Evolutionary conservation across 2,888 invertebrate species (phyloP), one percentile per base, ranked within the genome.

Genomic region (Chymomyza procnemis): DNA sequence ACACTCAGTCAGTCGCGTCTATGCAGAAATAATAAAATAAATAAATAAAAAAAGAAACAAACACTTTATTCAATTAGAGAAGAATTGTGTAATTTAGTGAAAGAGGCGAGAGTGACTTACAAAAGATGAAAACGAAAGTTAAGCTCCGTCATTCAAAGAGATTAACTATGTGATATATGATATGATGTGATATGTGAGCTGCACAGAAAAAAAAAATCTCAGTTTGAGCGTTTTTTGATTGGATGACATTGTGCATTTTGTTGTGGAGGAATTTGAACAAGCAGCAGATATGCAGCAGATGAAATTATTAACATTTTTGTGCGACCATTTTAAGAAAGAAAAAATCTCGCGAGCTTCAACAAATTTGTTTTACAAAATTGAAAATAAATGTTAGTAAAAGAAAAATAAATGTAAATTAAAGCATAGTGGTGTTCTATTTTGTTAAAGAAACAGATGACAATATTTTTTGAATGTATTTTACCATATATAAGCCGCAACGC

Each of bases 21-120:
- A n/a, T n/a, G n/a, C n/a, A n/a, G n/a, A n/a, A n/a, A n/a, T n/a
- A n/a, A n/a, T n/a, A n/a, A n/a, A n/a, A 26, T 22, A 3, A 55
- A 48, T 8, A 26, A 6, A 26, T 8, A 52, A 59, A 48, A 26
- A 26, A 55, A 48, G n/a, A n/a, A n/a, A n/a, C n/a, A 52, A 59
- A 48, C 46, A 26, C 30, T 71, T 16, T 56, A 56, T 56, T 52
- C 74, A 81, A 85, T 85, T 85, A 80, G 71, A 59, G 65, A 73
- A 72, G 61, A 85, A 83, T 81, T 85, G 80, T 83, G 83, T 66
- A 85, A 83, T 79, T 71, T 68, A 66, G 65, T 72, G 65, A 69
- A 72, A 67, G 66, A 69, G 67, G 46, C 12, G 19, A 59, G 64
- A 30, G 72, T 66, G 64, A 65, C 52, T n/a, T 19, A 47, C 16